These are phyloP conservation scores for Tichodroma muraria DNA, from an alignment of 2,113 vertebrate species.

Conservation along the genomic window DNA sequence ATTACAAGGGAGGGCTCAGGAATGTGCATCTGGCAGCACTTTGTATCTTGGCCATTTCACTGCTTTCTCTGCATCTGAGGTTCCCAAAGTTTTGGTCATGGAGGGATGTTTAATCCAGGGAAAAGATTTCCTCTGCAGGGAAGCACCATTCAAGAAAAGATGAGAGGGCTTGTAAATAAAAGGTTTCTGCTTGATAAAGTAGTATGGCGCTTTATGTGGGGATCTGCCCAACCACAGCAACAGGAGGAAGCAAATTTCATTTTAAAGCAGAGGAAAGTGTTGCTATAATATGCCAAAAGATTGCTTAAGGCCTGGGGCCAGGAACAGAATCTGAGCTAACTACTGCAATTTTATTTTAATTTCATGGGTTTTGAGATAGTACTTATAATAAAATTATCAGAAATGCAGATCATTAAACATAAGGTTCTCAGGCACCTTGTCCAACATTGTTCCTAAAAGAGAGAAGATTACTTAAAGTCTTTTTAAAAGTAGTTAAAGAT, in stretches of 20 bases:
- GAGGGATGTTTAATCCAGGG: background rate
- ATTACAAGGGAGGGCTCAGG: conserved; percentile 17
- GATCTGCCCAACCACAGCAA: background rate
- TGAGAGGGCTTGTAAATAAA: background rate
- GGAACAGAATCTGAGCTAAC: background rate
- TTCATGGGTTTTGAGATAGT: background rate
- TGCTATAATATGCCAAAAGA: background rate
- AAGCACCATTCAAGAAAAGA: background rate
- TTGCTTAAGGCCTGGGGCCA: background rate
- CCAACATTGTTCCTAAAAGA: background rate
- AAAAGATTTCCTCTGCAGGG: background rate
- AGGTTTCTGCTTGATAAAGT: background rate
- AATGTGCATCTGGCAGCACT: conserved; percentile 66
- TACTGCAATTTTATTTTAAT: background rate
- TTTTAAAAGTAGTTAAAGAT: background rate
- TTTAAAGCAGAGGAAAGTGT: background rate
- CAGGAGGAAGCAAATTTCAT: background rate
- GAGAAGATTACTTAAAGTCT: background rate
- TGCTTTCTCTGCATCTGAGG: conserved; percentile 26
- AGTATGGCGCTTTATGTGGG: background rate
- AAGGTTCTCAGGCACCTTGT: background rate
- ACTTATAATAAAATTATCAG: background rate
- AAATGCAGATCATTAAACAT: background rate
- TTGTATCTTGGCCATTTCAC: conserved; percentile 25
- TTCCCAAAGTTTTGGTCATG: background rate